Percentiles rank a stretch among this genome's conserved stretches.
These are phyloP conservation scores for Epizoanthus scotinus DNA, from an alignment of 92 coral and sea anemone species.

Conservation along the genomic window DNA sequence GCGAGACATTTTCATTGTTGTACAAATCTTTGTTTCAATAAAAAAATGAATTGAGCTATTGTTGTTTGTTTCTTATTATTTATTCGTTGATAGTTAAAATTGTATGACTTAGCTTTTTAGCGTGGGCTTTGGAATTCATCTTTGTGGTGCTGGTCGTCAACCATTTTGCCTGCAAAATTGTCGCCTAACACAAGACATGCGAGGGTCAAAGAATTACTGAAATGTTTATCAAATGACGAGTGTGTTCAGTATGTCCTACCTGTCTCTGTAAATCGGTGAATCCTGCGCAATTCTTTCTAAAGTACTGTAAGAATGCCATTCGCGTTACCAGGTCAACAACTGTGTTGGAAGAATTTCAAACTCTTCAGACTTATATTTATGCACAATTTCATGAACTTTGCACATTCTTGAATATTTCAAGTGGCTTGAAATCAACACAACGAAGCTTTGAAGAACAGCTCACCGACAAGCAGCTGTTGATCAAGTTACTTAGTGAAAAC, in stretches of 20 bases:
- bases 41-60: too few species aligned
- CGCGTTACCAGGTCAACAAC: background rate
- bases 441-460: background rate
- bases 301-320: background rate
- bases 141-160: too few species aligned
- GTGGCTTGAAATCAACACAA: background rate
- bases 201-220: background rate
- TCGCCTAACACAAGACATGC: slow-evolving; percentile 3
- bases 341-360: slow-evolving; percentile 8
- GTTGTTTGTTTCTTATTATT: too few species aligned
- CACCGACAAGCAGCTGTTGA: background rate
- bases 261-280: background rate
- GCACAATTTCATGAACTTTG: background rate
- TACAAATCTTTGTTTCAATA: too few species aligned
- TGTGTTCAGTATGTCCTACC: background rate
- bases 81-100: too few species aligned
- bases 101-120: too few species aligned
- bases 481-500: background rate
- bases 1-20: too few species aligned
- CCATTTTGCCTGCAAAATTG: background rate
- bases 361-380: background rate
- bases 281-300: slow-evolving; percentile 23
- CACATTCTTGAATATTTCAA: too few species aligned
- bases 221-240: slow-evolving; percentile 16
- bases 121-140: too few species aligned